Conservation (phyloP, 2,113 vertebrate species). For the Aspidoscelis tigris region DNA sequence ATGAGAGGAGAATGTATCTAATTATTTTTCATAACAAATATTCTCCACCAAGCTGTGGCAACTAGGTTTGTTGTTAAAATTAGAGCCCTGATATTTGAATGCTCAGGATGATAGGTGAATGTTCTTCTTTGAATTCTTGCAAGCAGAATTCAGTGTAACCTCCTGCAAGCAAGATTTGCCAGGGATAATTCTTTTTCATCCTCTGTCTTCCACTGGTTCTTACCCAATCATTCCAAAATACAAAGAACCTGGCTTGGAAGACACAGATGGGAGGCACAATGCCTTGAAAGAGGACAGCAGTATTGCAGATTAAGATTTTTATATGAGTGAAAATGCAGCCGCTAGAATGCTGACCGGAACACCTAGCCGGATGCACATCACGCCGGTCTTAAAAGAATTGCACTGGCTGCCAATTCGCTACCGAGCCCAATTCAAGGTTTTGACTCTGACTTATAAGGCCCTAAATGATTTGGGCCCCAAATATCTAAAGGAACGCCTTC, state of each 20-base stretch:
- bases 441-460: too few species aligned
- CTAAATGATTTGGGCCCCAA: too few species aligned
- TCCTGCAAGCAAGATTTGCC: background rate
- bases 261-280: background rate
- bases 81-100: background rate
- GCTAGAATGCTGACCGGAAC: too few species aligned
- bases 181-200: background rate
- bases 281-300: background rate
- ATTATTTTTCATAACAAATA: constrained; percentile 17
- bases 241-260: background rate
- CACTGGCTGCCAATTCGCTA: too few species aligned
- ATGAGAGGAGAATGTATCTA: background rate
- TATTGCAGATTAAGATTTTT: too few species aligned
- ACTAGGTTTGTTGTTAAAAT: background rate
- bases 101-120: background rate
- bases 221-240: background rate
- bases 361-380: too few species aligned
- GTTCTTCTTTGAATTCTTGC: background rate
- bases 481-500: too few species aligned
- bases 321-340: too few species aligned
- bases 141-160: too few species aligned
- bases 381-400: too few species aligned
- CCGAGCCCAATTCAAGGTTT: too few species aligned
- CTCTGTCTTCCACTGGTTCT: background rate
- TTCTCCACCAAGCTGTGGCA: background rate